These are phyloP conservation scores for Cylindroiulus punctatus DNA, from an alignment of 2,888 invertebrate genomes.

Conservation along the genomic window DNA sequence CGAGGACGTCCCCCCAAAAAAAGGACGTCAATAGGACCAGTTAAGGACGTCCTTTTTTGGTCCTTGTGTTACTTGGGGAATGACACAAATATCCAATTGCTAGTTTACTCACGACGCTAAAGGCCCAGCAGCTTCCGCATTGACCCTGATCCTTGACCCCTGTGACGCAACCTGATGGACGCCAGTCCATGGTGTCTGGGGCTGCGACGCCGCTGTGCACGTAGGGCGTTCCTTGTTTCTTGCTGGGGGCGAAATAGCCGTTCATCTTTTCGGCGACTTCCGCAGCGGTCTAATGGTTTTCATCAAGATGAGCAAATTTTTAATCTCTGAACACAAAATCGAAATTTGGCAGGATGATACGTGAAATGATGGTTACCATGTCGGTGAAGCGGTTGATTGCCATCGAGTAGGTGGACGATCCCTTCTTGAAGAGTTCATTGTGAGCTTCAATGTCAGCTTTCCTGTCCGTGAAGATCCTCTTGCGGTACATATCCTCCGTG, in stretches of 20 bases:
- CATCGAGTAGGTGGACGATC: neutral
- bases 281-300: neutral
- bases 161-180: neutral
- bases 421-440: constrained; percentile 34
- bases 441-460: neutral
- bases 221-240: neutral
- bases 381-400: neutral
- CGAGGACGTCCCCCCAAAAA: too few species aligned
- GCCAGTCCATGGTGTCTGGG: constrained; percentile 35
- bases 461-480: neutral
- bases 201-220: neutral
- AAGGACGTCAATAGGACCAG: too few species aligned
- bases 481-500: neutral
- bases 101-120: neutral
- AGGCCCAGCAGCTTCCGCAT: constrained; percentile 46
- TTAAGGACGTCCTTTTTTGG: too few species aligned
- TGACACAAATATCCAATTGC: too few species aligned
- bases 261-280: neutral
- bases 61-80: neutral
- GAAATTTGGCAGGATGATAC: neutral
- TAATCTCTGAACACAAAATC: neutral
- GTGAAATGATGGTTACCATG: constrained; percentile 36
- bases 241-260: neutral
- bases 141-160: constrained; percentile 40
- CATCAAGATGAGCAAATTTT: neutral